Conservation (phyloP, 2,888 invertebrate species). For the Drosophila nigritarsus region DNA sequence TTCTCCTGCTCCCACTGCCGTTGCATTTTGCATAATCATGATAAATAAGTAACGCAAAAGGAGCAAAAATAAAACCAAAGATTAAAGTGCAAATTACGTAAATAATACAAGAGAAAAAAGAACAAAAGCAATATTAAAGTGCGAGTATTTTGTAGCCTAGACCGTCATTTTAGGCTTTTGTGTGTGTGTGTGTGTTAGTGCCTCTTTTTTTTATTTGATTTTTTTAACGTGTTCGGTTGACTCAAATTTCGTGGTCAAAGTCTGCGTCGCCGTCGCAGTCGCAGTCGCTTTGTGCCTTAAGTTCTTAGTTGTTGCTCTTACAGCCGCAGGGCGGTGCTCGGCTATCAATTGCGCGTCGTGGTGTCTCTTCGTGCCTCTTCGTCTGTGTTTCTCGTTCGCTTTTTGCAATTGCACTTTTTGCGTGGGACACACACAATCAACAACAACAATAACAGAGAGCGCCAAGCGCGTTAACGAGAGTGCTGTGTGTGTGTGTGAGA, state of each 20-base stretch:
- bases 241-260: constrained; percentile 68
- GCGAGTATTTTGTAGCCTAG: constrained; percentile 21
- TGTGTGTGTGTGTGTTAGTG: constrained; percentile 4
- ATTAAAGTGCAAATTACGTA: constrained; percentile 50
- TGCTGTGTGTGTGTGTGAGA: neutral
- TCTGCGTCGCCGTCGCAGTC: constrained; percentile 33
- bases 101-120: constrained; percentile 16
- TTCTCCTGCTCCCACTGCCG: neutral
- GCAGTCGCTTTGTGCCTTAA: constrained; percentile 29
- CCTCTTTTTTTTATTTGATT: constrained; percentile 7
- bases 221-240: constrained; percentile 58
- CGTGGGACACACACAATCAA: constrained; percentile 26
- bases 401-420: constrained; percentile 48
- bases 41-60: constrained; percentile 24
- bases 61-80: constrained; percentile 18
- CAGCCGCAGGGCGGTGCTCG: constrained; percentile 49
- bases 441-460: constrained; percentile 21
- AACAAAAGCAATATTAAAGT: constrained; percentile 16
- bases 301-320: constrained; percentile 36
- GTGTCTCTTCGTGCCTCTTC: constrained; percentile 29
- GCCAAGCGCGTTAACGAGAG: constrained; percentile 1
- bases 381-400: constrained; percentile 22
- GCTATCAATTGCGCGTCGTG: constrained; percentile 43
- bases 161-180: constrained; percentile 14
- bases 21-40: constrained; percentile 43